Conservation (phyloP, 2,888 invertebrate species). For the Drosophila hamatofila region DNA sequence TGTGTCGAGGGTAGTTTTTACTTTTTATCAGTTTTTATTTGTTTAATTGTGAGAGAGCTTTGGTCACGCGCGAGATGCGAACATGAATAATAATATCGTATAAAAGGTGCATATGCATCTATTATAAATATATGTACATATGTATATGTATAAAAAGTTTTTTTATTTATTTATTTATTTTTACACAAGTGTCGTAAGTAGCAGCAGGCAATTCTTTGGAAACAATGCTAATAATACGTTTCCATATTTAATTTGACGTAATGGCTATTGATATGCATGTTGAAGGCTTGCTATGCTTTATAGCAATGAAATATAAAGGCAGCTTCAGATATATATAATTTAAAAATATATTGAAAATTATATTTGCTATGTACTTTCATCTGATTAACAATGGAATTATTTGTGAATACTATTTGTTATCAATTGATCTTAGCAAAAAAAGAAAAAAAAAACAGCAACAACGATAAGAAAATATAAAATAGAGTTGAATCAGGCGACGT, state of each 20-base stretch:
- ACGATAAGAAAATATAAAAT: slow-evolving; percentile 17
- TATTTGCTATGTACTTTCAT: neutral
- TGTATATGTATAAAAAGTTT: neutral
- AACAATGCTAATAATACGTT: slow-evolving; percentile 29
- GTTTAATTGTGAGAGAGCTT: slow-evolving; percentile 36
- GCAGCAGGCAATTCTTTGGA: slow-evolving; percentile 5
- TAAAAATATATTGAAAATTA: neutral
- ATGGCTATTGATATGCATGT: slow-evolving; percentile 14
- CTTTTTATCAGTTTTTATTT: slow-evolving; percentile 29
- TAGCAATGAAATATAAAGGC: neutral
- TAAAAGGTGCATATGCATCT: slow-evolving; percentile 11
- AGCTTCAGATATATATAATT: neutral
- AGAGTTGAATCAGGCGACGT: slow-evolving; percentile 29
- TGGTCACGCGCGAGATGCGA: slow-evolving; percentile 63
- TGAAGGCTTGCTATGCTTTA: slow-evolving; percentile 6
- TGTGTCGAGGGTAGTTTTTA: slow-evolving; percentile 19
- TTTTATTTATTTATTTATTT: neutral
- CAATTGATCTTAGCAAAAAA: neutral
- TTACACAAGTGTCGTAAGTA: slow-evolving; percentile 9
- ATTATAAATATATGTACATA: slow-evolving; percentile 3
- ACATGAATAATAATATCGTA: slow-evolving; percentile 47
- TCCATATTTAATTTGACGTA: slow-evolving; percentile 6
- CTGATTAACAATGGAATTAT: neutral
- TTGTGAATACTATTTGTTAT: slow-evolving; percentile 2
- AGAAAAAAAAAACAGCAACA: too few species aligned